Evolutionary conservation across 2,113 vertebrate species (phyloP).

Genomic region (Pedionomus torquatus): DNA sequence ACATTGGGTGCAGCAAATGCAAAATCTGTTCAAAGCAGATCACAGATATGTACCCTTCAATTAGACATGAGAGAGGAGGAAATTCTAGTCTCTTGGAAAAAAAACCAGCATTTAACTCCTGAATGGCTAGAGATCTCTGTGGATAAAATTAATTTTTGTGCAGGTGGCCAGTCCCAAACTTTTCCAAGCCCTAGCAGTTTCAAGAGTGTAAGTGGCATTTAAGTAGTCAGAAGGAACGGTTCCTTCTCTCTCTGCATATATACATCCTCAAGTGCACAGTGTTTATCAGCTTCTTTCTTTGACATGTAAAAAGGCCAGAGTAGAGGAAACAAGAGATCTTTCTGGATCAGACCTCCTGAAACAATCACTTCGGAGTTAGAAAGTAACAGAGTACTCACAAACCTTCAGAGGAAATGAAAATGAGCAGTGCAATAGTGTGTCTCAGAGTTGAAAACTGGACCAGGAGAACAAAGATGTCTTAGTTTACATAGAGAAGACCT

Average conservation of each 20-base stretch:
- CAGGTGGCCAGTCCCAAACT: neutral
- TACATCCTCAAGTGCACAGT: neutral
- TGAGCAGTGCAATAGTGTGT: neutral
- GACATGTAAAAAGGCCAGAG: neutral
- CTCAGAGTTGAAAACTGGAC: neutral
- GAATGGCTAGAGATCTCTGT: neutral
- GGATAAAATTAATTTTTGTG: neutral
- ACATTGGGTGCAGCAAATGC: conserved; percentile 13
- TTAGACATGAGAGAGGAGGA: conserved; percentile 36
- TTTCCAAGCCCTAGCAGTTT: neutral
- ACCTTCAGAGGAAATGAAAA: neutral
- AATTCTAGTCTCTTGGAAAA: conserved; percentile 25
- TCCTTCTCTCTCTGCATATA: neutral
- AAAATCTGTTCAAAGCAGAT: conserved; percentile 37
- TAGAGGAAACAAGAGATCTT: neutral
- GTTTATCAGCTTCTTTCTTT: neutral
- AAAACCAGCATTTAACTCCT: conserved; percentile 38
- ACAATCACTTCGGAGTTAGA: neutral
- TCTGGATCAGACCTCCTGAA: neutral
- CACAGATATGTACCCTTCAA: conserved; percentile 34
- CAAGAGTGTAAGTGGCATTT: neutral
- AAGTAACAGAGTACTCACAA: neutral
- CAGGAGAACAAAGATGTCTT: neutral
- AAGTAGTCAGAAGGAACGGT: neutral
- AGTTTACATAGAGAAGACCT: neutral